A percentile compares a stretch with the other conserved stretches of the same genome.
Evolutionary conservation across 2,797 vertebrate species (phyloP).

Genomic region (Pyrocephalus nanus): DNA sequence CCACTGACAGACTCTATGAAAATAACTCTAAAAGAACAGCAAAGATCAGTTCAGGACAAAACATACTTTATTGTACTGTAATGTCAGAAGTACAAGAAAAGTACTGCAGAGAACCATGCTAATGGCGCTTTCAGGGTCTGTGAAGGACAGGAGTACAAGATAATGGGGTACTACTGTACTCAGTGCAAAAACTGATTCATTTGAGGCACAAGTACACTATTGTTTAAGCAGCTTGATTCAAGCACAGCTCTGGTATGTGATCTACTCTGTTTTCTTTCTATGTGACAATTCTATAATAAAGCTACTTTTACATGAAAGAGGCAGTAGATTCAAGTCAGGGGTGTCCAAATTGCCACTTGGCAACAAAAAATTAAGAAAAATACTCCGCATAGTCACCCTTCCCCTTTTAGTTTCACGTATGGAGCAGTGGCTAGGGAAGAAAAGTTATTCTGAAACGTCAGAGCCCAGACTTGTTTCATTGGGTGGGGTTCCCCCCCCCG

Average conservation of each 20-base stretch:
- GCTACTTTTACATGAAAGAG: slow-evolving; percentile 40
- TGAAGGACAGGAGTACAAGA: slow-evolving; percentile 69
- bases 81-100: slow-evolving; percentile 76
- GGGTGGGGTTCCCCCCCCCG: background rate
- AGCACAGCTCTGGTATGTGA: slow-evolving; percentile 69
- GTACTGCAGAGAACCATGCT: slow-evolving; percentile 76
- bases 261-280: slow-evolving; percentile 55
- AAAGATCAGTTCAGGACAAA: slow-evolving; percentile 72
- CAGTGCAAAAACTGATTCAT: slow-evolving; percentile 67
- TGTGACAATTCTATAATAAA: slow-evolving; percentile 36
- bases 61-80: slow-evolving; percentile 80
- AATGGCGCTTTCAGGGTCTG: slow-evolving; percentile 57
- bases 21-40: background rate
- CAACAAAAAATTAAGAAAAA: background rate
- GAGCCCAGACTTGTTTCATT: background rate
- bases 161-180: slow-evolving; percentile 66
- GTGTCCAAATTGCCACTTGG: slow-evolving; percentile 56
- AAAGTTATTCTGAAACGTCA: background rate
- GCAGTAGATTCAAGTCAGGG: slow-evolving; percentile 62
- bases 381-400: background rate
- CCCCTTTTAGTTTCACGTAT: background rate
- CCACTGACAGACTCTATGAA: background rate
- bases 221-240: slow-evolving; percentile 71
- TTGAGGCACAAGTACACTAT: slow-evolving; percentile 72
- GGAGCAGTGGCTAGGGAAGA: slow-evolving; percentile 18